phyloP scores from a whole-genome alignment of 2,888 invertebrate species.

The Caenorhabditis macrosperma region DNA sequence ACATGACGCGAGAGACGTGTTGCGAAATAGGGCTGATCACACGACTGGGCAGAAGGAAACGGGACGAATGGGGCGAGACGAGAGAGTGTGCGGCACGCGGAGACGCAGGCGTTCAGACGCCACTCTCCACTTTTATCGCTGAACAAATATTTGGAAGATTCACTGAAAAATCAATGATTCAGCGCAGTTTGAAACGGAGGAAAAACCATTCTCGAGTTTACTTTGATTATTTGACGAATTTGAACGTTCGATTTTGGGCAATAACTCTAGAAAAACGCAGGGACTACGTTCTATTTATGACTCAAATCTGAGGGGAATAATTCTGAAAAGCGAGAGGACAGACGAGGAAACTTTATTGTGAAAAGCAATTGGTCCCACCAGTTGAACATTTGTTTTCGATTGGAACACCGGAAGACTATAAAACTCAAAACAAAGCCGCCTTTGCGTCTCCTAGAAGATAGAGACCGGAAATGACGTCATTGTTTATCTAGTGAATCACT shows the following conservation, averaged over 20 bases:
- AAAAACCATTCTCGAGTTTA: slow-evolving; percentile 4
- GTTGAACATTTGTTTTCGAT: too few relatives aligned
- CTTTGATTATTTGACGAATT: slow-evolving; percentile 19
- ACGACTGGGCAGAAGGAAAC: slow-evolving; percentile 37
- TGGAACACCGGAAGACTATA: neutral
- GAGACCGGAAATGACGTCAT: slow-evolving; percentile 41
- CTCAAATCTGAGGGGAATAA: too few relatives aligned
- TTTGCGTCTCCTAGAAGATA: too few relatives aligned
- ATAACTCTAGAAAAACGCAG: too few relatives aligned
- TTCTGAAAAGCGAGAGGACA: too few relatives aligned
- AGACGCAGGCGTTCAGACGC: slow-evolving; percentile 30
- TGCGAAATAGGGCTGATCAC: slow-evolving; percentile 48
- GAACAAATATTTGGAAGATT: slow-evolving; percentile 47
- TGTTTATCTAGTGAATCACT: slow-evolving; percentile 19
- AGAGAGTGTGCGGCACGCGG: slow-evolving; percentile 1
- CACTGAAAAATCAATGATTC: slow-evolving; percentile 53
- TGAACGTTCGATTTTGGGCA: too few relatives aligned
- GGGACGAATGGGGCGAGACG: neutral
- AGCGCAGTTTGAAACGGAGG: slow-evolving; percentile 9
- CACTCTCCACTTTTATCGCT: slow-evolving; percentile 22
- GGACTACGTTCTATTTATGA: too few relatives aligned
- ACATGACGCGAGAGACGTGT: slow-evolving; percentile 17
- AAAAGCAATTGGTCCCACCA: too few relatives aligned
- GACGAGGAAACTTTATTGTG: too few relatives aligned
- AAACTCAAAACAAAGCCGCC: neutral